Conservation (phyloP, 2,888 invertebrate species). For the Eupithecia dodoneata region DNA sequence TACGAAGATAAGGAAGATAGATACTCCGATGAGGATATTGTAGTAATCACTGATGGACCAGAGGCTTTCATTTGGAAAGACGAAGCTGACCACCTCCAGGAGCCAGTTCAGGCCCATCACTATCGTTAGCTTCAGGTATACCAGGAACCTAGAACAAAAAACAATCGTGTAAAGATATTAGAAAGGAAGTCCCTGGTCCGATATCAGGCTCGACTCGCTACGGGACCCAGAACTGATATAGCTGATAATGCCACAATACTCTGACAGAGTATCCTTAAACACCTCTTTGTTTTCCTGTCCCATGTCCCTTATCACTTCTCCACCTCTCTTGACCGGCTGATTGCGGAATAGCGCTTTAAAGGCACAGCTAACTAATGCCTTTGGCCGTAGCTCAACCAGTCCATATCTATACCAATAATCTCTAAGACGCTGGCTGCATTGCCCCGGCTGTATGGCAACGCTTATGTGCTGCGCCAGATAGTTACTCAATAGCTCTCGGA, state of each 20-base stretch:
- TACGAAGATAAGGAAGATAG: slow-evolving; percentile 73
- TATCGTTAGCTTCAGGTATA: slow-evolving; percentile 72
- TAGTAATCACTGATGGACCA: slow-evolving; percentile 68
- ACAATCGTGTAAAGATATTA: not conserved
- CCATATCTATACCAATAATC: too few species aligned
- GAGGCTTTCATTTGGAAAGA: slow-evolving; percentile 53
- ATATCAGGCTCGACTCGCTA: not conserved
- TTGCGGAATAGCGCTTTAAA: not conserved
- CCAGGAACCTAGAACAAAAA: slow-evolving; percentile 61
- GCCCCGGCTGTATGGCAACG: too few species aligned
- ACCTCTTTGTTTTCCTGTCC: not conserved
- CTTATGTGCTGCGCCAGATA: too few species aligned
- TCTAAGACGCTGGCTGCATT: too few species aligned
- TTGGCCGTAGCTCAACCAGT: not conserved
- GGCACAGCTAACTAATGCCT: not conserved
- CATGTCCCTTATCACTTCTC: not conserved
- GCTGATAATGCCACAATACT: not conserved
- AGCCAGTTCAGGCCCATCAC: slow-evolving; percentile 78
- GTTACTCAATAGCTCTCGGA: too few species aligned
- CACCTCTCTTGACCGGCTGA: not conserved
- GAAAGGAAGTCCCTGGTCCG: not conserved
- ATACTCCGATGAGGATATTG: slow-evolving; percentile 69
- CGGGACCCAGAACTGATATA: not conserved
- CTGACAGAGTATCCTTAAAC: not conserved
- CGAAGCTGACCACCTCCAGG: slow-evolving; percentile 66